A percentile compares a stretch with the other conserved stretches of the same genome.
phyloP scores from a whole-genome alignment of 2,797 vertebrate genomes.

The Podargus strigoides region DNA sequence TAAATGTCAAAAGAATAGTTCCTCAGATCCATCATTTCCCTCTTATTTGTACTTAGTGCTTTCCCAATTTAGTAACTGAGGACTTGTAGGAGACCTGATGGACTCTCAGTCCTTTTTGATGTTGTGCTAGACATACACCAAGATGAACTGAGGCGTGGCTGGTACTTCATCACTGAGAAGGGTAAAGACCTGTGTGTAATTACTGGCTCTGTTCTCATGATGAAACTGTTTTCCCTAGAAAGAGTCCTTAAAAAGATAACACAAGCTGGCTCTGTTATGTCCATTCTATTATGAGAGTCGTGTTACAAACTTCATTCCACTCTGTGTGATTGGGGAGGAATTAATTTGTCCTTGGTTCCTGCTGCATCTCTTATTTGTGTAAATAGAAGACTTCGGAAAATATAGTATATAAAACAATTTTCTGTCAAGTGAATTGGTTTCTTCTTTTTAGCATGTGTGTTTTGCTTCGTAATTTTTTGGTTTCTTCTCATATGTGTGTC shows the following conservation, averaged over 20 bases:
- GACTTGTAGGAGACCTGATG: neutral
- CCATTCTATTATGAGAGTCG: accelerated
- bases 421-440: accelerated
- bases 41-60: neutral
- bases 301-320: neutral
- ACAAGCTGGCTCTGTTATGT: neutral
- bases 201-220: neutral
- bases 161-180: neutral
- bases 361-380: neutral
- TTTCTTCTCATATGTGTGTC: neutral
- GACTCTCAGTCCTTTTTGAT: neutral
- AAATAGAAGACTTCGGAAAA: neutral
- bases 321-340: neutral
- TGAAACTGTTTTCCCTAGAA: neutral
- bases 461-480: neutral
- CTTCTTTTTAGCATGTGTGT: accelerated
- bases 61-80: neutral
- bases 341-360: neutral
- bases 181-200: neutral
- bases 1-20: slow-evolving; percentile 25
- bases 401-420: neutral
- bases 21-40: slow-evolving; percentile 26
- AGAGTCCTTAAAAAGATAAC: neutral
- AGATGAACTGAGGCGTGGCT: neutral
- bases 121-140: neutral